A percentile compares a stretch with the other conserved stretches of the same genome.
Evolutionary conservation across 1,140 invertebrate species (phyloP).

Genomic region (Drosophila seguyi): DNA sequence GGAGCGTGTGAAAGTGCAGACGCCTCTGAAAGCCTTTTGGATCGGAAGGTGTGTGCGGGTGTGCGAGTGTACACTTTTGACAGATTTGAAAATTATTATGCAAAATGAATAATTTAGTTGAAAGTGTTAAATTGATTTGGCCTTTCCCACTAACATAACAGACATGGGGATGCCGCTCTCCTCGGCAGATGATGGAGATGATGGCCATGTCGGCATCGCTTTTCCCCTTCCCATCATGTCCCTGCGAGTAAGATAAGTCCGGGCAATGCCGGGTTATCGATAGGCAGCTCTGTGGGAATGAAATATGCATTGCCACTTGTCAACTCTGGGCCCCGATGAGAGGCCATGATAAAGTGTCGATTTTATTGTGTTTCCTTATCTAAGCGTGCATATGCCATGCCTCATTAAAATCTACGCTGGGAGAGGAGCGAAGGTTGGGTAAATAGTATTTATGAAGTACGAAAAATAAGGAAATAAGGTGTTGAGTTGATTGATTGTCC

Average conservation of each 20-base stretch:
- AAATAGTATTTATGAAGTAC: slow-evolving; percentile 19
- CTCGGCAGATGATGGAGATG: slow-evolving; percentile 54
- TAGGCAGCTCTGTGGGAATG: slow-evolving; percentile 31
- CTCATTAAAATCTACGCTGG: slow-evolving; percentile 19
- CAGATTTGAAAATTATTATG: slow-evolving; percentile 84
- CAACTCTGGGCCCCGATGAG: slow-evolving; percentile 16
- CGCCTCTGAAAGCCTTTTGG: slow-evolving; percentile 50
- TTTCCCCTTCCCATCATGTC: not conserved
- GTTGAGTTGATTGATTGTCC: slow-evolving; percentile 24
- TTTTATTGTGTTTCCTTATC: slow-evolving; percentile 20
- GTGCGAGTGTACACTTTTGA: slow-evolving; percentile 65
- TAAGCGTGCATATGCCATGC: not conserved
- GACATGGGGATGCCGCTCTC: slow-evolving; percentile 19
- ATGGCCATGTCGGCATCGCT: slow-evolving; percentile 59
- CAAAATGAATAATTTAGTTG: slow-evolving; percentile 83
- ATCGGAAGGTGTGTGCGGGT: slow-evolving; percentile 15
- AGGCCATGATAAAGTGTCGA: slow-evolving; percentile 30
- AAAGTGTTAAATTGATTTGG: slow-evolving; percentile 84
- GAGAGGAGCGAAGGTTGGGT: not conserved
- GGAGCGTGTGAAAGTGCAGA: slow-evolving; percentile 81
- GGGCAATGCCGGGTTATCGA: slow-evolving; percentile 21
- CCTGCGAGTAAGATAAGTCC: slow-evolving; percentile 8
- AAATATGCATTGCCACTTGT: slow-evolving; percentile 47
- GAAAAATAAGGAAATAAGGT: slow-evolving; percentile 14
- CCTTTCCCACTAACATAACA: slow-evolving; percentile 68